Conservation (phyloP, 2,113 vertebrate genomes). For the Helogale parvula region DNA sequence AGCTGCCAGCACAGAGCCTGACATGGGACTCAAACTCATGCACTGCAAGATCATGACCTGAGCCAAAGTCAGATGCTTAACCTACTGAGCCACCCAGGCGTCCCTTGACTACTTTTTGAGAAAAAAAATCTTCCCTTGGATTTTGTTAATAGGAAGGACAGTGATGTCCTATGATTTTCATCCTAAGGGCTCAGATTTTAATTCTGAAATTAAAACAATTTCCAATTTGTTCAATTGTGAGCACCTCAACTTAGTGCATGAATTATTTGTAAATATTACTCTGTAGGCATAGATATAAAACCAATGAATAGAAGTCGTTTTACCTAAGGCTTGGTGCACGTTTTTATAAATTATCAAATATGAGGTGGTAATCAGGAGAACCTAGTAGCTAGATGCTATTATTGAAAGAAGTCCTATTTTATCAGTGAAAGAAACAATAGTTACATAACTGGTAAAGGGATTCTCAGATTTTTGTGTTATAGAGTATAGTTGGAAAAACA, state of each 20-base stretch:
- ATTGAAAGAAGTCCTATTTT: neutral
- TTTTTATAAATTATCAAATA: neutral
- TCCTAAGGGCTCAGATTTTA: neutral
- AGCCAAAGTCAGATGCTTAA: too few relatives aligned
- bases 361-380: neutral
- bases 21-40: too few relatives aligned
- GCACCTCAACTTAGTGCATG: neutral
- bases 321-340: neutral
- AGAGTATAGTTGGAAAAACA: neutral
- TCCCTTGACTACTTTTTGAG: neutral
- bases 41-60: too few relatives aligned
- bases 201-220: conserved; percentile 2
- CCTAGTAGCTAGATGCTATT: neutral
- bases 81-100: too few relatives aligned
- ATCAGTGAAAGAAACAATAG: neutral
- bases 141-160: neutral
- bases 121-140: neutral
- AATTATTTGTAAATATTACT: neutral
- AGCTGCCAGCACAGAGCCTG: too few relatives aligned
- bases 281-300: neutral
- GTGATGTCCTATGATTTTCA: neutral
- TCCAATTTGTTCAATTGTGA: neutral
- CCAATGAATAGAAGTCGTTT: neutral
- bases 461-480: neutral
- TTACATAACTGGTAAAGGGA: neutral